Conservation (phyloP, 2,888 invertebrate genomes). For the Tridacna gigas region DNA sequence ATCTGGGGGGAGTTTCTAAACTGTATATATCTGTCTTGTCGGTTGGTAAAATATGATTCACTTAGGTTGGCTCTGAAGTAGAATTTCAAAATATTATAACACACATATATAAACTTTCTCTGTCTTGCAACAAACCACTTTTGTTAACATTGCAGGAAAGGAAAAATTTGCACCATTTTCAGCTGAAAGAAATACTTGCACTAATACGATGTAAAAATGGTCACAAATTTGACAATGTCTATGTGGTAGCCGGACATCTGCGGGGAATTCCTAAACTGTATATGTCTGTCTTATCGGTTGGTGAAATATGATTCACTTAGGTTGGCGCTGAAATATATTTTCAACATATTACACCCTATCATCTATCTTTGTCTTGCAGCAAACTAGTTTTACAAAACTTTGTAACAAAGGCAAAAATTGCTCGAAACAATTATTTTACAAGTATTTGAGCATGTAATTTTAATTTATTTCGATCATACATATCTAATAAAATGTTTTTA, state of each 20-base stretch:
- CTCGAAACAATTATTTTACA: too few relatives aligned
- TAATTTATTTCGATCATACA: too few relatives aligned
- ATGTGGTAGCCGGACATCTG: constrained; percentile 93
- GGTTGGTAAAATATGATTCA: constrained; percentile 97
- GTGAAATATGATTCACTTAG: constrained; percentile 98
- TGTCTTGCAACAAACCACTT: not conserved
- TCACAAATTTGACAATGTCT: constrained; percentile 90
- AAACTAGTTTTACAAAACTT: not conserved
- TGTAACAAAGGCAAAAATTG: not conserved
- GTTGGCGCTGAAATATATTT: constrained; percentile 90
- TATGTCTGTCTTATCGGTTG: constrained; percentile 97
- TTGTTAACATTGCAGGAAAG: not conserved
- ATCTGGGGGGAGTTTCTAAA: constrained; percentile 91
- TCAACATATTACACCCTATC: not conserved
- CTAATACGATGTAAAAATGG: constrained; percentile 88
- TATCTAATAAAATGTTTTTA: too few relatives aligned
- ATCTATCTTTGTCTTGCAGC: not conserved
- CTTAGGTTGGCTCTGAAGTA: constrained; percentile 95
- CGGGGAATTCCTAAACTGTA: constrained; percentile 92
- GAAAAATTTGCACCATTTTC: too few relatives aligned
- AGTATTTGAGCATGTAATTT: too few relatives aligned
- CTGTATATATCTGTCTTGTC: constrained; percentile 97
- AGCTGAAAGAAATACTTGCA: too few relatives aligned
- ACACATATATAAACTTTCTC: not conserved
- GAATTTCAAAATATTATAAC: not conserved